Conservation (phyloP, 2,797 vertebrate genomes). For the Borostomias antarcticus region DNA sequence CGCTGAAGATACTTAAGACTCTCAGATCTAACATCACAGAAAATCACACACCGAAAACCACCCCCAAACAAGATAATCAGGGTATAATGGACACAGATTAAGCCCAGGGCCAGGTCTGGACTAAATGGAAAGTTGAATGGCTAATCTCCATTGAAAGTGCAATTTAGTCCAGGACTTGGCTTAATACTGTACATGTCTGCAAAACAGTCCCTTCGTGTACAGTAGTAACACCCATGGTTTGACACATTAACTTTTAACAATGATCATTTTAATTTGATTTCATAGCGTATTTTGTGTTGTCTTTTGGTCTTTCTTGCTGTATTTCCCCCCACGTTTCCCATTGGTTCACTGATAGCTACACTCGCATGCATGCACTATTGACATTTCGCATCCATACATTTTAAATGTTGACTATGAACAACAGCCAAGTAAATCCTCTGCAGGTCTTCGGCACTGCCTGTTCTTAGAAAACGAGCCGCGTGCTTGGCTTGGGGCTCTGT, state of each 20-base stretch:
- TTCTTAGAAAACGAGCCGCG: neutral
- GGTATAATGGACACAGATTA: neutral
- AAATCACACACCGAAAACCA: constrained; percentile 14
- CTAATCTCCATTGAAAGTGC: neutral
- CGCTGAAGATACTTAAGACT: constrained; percentile 50
- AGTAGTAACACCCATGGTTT: constrained; percentile 6
- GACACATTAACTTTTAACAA: constrained; percentile 15
- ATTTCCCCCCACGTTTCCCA: constrained; percentile 26
- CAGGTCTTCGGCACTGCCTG: constrained; percentile 6
- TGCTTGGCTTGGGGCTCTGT: neutral
- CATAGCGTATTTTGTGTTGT: constrained; percentile 29
- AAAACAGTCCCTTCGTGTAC: too few relatives aligned
- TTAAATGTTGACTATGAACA: constrained; percentile 53
- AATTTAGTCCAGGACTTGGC: constrained; percentile 16
- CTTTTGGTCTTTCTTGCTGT: constrained; percentile 6
- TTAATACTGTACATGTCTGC: too few relatives aligned
- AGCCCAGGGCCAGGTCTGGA: too few relatives aligned
- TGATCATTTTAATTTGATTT: constrained; percentile 29
- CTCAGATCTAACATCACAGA: constrained; percentile 51
- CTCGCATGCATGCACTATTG: constrained; percentile 29
- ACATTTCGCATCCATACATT: constrained; percentile 53
- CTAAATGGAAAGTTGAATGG: neutral
- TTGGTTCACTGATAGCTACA: constrained; percentile 11
- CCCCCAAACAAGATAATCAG: neutral
- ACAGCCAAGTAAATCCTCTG: constrained; percentile 15